phyloP scores from a whole-genome alignment of 2,888 invertebrate genomes.

The Gari tellinella region DNA sequence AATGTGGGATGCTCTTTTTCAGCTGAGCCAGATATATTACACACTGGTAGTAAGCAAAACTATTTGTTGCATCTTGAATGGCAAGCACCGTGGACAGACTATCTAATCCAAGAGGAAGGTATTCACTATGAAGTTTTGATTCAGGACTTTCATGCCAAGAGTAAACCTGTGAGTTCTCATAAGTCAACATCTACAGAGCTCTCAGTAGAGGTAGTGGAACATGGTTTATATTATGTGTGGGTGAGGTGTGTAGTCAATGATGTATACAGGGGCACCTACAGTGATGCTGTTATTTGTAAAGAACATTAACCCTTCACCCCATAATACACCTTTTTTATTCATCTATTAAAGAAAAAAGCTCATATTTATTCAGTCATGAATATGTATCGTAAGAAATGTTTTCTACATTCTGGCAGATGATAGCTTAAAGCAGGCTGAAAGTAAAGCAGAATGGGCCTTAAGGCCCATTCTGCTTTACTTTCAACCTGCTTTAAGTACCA shows the following conservation, averaged over 20 bases:
- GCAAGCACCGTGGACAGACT: slow-evolving; percentile 75
- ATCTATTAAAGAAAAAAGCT: too few species aligned
- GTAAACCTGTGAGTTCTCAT: not conserved
- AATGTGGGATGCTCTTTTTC: slow-evolving; percentile 41
- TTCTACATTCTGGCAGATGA: too few species aligned
- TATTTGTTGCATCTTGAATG: slow-evolving; percentile 60
- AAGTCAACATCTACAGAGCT: slow-evolving; percentile 2
- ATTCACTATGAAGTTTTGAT: slow-evolving; percentile 75
- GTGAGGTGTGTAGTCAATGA: slow-evolving; percentile 65
- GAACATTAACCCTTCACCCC: too few species aligned
- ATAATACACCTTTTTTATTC: too few species aligned
- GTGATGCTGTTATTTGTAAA: slow-evolving; percentile 49
- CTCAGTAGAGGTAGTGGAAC: slow-evolving; percentile 1
- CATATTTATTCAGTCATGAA: too few species aligned
- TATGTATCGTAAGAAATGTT: too few species aligned
- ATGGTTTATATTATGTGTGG: slow-evolving; percentile 69
- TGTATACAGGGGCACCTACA: slow-evolving; percentile 64
- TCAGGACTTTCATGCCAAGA: slow-evolving; percentile 56
- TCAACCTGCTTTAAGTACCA: too few species aligned
- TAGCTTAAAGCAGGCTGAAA: too few species aligned
- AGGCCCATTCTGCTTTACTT: too few species aligned
- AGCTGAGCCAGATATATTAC: too few species aligned
- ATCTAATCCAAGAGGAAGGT: slow-evolving; percentile 41
- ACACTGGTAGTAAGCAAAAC: not conserved
- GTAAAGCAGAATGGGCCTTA: too few species aligned